phyloP scores from a whole-genome alignment of 2,113 vertebrate species.

The Hyla sarda region DNA sequence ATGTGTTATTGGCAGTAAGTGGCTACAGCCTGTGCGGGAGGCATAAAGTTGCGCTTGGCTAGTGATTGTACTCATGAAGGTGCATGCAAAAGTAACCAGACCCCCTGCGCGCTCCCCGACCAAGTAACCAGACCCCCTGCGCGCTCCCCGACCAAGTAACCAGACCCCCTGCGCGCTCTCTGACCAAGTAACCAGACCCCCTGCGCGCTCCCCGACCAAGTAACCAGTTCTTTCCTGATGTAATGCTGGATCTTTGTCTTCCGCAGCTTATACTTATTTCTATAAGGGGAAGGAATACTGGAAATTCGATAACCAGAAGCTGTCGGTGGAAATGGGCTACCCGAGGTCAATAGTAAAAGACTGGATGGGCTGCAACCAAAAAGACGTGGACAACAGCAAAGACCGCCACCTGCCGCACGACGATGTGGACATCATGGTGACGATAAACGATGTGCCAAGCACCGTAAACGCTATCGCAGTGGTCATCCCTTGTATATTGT shows the following conservation, averaged over 20 bases:
- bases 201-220: too few species aligned
- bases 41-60: too few species aligned
- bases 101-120: too few species aligned
- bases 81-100: too few species aligned
- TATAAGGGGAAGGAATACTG: slow-evolving; percentile 98
- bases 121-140: too few species aligned
- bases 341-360: slow-evolving; percentile 94
- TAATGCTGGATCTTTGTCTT: slow-evolving; percentile 58
- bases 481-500: slow-evolving; percentile 96
- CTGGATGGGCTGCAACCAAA: slow-evolving; percentile 98
- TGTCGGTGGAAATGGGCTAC: slow-evolving; percentile 93
- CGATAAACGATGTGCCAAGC: slow-evolving; percentile 91
- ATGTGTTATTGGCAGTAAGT: too few species aligned
- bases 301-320: slow-evolving; percentile 98
- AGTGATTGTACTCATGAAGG: too few species aligned
- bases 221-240: not conserved
- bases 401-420: slow-evolving; percentile 89
- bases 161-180: too few species aligned
- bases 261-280: slow-evolving; percentile 95
- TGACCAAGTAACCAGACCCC: too few species aligned
- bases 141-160: too few species aligned
- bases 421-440: slow-evolving; percentile 97
- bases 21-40: too few species aligned
- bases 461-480: slow-evolving; percentile 97
- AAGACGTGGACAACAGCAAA: slow-evolving; percentile 88